Evolutionary conservation across 2,888 invertebrate genomes (phyloP).

Genomic region (Rotaria socialis): DNA sequence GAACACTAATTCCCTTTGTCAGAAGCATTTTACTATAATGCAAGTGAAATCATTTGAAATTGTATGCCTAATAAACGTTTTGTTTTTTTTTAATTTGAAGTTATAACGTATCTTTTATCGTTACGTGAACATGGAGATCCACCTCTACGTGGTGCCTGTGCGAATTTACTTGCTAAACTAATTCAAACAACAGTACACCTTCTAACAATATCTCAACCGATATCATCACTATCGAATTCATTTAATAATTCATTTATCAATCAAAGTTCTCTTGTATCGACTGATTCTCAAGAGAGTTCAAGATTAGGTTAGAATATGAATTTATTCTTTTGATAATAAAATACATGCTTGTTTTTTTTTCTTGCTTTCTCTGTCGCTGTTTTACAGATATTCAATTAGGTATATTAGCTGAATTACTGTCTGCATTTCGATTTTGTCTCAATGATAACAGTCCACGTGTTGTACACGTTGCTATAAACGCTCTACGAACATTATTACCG

Average conservation of each 20-base stretch:
- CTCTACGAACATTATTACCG: constrained; percentile 17
- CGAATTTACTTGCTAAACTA: constrained; percentile 28
- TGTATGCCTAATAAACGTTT: too few species aligned
- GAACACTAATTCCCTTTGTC: too few species aligned
- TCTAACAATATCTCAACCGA: not conserved
- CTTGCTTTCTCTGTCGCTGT: not conserved
- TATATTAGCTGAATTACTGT: constrained; percentile 2
- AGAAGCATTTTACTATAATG: too few species aligned
- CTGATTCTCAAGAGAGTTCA: constrained; percentile 17
- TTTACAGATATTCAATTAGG: not conserved
- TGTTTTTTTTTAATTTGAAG: not conserved
- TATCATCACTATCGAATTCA: constrained; percentile 11
- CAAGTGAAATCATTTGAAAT: too few species aligned
- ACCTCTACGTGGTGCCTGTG: constrained; percentile 18
- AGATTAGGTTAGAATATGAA: not conserved
- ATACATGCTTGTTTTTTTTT: not conserved
- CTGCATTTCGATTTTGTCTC: constrained; percentile 8
- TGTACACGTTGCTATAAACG: not conserved
- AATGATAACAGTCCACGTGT: not conserved
- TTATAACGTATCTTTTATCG: not conserved
- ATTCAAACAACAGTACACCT: constrained; percentile 24
- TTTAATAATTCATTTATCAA: not conserved
- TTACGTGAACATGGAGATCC: constrained; percentile 21
- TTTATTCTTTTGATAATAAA: not conserved
- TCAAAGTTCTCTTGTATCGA: not conserved